phyloP scores from a whole-genome alignment of 1,140 invertebrate genomes.

The Cydia pomonella region DNA sequence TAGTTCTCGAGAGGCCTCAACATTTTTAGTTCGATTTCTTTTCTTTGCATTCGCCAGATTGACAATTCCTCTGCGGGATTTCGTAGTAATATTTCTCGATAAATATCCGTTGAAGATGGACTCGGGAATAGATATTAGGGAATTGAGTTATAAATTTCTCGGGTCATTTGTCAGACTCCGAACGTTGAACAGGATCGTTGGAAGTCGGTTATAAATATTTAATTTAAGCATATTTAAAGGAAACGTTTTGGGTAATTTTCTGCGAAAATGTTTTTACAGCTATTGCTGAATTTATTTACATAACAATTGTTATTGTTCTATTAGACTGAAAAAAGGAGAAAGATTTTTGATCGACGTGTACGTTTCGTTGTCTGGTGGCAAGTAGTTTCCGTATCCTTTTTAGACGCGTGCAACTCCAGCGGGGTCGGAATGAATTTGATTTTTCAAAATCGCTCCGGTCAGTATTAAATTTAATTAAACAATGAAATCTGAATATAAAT shows the following conservation, averaged over 20 bases:
- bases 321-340: too few relatives aligned
- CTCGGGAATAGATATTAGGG: background rate
- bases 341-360: too few relatives aligned
- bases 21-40: background rate
- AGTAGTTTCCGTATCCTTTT: too few relatives aligned
- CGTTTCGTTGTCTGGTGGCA: background rate
- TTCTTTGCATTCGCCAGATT: conserved; percentile 13
- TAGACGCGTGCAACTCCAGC: too few relatives aligned
- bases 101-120: conserved; percentile 3
- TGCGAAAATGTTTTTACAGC: background rate
- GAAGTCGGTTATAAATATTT: conserved; percentile 13
- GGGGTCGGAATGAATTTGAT: too few relatives aligned
- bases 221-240: background rate
- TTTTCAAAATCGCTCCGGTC: too few relatives aligned
- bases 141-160: conserved; percentile 21
- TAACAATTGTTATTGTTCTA: background rate
- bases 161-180: background rate
- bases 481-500: too few relatives aligned
- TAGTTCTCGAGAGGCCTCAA: background rate
- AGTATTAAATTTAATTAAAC: too few relatives aligned
- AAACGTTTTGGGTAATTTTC: background rate
- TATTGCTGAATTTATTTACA: conserved; percentile 3
- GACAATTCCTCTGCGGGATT: conserved; percentile 7
- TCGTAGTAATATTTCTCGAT: background rate
- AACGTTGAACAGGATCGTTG: conserved; percentile 9